A percentile compares a stretch with the other conserved stretches of the same genome.
phyloP scores from a whole-genome alignment of 2,888 invertebrate species.

The Boloria euphrosyne region DNA sequence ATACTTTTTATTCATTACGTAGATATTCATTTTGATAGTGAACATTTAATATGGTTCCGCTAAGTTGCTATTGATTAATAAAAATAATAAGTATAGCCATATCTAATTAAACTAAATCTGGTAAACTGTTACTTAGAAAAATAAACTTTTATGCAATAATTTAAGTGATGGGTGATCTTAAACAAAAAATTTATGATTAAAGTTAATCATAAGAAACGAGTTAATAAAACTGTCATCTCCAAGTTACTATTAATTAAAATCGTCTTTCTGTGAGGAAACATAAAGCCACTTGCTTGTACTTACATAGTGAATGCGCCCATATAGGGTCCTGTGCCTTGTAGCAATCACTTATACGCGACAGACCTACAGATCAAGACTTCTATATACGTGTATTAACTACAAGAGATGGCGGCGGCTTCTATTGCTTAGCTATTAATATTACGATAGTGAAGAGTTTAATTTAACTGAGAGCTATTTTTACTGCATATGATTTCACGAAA shows the following conservation, averaged over 20 bases:
- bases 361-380: constrained; percentile 2
- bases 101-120: too few relatives aligned
- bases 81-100: too few relatives aligned
- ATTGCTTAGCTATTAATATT: not conserved
- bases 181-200: not conserved
- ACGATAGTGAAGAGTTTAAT: not conserved
- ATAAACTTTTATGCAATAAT: too few relatives aligned
- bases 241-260: constrained; percentile 10
- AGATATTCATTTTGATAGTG: too few relatives aligned
- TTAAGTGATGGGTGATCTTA: too few relatives aligned
- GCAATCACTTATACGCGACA: constrained; percentile 17
- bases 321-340: constrained; percentile 18
- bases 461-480: not conserved
- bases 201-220: not conserved
- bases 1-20: too few relatives aligned
- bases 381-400: not conserved
- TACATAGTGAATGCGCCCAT: constrained; percentile 11
- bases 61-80: too few relatives aligned
- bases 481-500: too few relatives aligned
- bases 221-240: not conserved
- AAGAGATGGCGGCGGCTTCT: not conserved
- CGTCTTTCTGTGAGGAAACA: not conserved
- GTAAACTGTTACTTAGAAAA: too few relatives aligned
- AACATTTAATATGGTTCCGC: too few relatives aligned
- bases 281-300: not conserved